Evolutionary conservation across 2,113 vertebrate genomes (phyloP).

Genomic region (Capreolus pygargus): DNA sequence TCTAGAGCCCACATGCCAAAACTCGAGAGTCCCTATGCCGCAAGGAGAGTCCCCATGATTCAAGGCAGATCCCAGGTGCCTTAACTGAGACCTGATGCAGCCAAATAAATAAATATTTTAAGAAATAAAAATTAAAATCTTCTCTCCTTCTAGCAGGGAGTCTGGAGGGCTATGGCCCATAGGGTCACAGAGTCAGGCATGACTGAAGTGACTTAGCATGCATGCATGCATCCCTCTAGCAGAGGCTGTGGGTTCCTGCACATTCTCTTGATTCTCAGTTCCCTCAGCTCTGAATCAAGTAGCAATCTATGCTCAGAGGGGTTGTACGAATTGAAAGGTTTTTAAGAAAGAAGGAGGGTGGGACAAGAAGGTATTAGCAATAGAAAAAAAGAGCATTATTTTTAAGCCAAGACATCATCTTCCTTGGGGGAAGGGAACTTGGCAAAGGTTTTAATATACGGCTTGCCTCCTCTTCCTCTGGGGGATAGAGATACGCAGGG

Average conservation of each 20-base stretch:
- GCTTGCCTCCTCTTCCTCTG: neutral
- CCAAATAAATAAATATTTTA: neutral
- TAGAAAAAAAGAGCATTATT: neutral
- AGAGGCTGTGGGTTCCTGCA: neutral
- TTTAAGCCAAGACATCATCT: neutral
- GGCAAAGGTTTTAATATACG: neutral
- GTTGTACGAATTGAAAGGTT: neutral
- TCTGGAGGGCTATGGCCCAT: neutral
- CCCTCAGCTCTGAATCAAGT: neutral
- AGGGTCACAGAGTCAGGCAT: accelerated
- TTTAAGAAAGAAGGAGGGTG: neutral
- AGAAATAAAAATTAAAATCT: neutral
- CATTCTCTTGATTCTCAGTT: neutral
- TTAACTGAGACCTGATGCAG: neutral
- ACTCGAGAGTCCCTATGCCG: neutral
- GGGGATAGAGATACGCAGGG: neutral
- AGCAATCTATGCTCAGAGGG: neutral
- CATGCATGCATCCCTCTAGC: neutral
- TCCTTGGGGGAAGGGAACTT: neutral
- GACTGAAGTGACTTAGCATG: neutral
- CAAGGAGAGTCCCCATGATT: neutral
- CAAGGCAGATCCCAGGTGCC: neutral
- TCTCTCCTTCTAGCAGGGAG: neutral
- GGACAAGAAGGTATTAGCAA: neutral
- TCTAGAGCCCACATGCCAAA: neutral